Evolutionary conservation across 1,140 invertebrate genomes (phyloP).

Genomic region (Magallana gigas): DNA sequence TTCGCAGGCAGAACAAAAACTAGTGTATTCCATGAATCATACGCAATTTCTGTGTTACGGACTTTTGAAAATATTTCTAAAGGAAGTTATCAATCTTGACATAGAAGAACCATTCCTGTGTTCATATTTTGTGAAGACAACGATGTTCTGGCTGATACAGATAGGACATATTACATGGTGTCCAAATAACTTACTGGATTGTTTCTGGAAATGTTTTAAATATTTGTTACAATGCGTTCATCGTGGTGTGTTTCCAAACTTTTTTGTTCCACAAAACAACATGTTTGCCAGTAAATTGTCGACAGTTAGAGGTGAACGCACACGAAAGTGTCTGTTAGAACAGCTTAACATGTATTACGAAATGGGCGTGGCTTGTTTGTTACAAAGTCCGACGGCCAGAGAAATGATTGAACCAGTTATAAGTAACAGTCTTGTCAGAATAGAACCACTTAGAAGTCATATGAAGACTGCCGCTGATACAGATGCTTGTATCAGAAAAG

Average conservation of each 20-base stretch:
- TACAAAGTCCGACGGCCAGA: not conserved
- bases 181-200: not conserved
- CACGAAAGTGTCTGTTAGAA: not conserved
- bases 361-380: not conserved
- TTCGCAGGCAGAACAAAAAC: slow-evolving; percentile 33
- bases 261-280: slow-evolving; percentile 43
- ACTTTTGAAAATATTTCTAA: slow-evolving; percentile 40
- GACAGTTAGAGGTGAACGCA: no score
- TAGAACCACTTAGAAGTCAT: not conserved
- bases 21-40: slow-evolving; percentile 41
- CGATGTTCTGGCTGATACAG: slow-evolving; percentile 35
- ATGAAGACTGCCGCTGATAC: not conserved
- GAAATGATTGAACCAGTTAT: not conserved
- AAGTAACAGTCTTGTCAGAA: not conserved
- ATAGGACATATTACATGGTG: not conserved
- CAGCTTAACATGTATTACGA: not conserved
- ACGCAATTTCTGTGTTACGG: slow-evolving; percentile 41
- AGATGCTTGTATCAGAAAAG: not conserved
- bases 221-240: slow-evolving; percentile 7
- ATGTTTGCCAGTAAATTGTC: not conserved
- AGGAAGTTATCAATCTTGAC: slow-evolving; percentile 8
- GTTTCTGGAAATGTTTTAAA: slow-evolving; percentile 39
- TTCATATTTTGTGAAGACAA: slow-evolving; percentile 44
- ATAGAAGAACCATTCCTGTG: slow-evolving; percentile 4
- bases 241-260: slow-evolving; percentile 7